phyloP scores from a whole-genome alignment of 2,113 vertebrate species.

The Ascaphus truei region DNA sequence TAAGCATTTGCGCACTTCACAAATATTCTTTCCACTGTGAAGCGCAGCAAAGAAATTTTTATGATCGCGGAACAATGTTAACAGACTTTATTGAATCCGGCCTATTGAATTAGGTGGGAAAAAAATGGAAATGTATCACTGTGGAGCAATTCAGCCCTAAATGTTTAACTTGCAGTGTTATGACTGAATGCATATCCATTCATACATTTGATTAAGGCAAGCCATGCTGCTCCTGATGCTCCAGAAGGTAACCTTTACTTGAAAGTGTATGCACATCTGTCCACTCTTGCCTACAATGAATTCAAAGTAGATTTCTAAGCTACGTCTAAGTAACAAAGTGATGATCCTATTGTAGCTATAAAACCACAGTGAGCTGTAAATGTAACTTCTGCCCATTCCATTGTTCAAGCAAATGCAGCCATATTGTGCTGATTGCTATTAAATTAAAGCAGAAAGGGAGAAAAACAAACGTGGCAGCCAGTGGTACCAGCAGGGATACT shows the following conservation, averaged over 20 bases:
- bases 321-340: constrained; percentile 62
- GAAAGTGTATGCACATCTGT: constrained; percentile 52
- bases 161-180: not conserved
- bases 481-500: constrained; percentile 74
- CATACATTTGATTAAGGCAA: constrained; percentile 15
- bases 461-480: constrained; percentile 66
- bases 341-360: constrained; percentile 69
- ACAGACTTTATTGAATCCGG: no score
- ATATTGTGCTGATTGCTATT: constrained; percentile 89
- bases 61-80: no score
- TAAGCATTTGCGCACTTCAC: no score
- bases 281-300: constrained; percentile 64
- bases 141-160: no score
- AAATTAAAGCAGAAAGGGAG: constrained; percentile 88
- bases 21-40: no score
- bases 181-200: not conserved
- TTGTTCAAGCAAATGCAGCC: constrained; percentile 75
- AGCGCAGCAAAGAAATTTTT: no score
- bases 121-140: no score
- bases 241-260: constrained; percentile 42
- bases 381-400: constrained; percentile 75
- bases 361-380: constrained; percentile 64
- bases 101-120: no score
- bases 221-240: constrained; percentile 25
- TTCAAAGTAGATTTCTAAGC: constrained; percentile 65